phyloP scores from a whole-genome alignment of 2,888 invertebrate genomes.

The Rhabditoides inermis region DNA sequence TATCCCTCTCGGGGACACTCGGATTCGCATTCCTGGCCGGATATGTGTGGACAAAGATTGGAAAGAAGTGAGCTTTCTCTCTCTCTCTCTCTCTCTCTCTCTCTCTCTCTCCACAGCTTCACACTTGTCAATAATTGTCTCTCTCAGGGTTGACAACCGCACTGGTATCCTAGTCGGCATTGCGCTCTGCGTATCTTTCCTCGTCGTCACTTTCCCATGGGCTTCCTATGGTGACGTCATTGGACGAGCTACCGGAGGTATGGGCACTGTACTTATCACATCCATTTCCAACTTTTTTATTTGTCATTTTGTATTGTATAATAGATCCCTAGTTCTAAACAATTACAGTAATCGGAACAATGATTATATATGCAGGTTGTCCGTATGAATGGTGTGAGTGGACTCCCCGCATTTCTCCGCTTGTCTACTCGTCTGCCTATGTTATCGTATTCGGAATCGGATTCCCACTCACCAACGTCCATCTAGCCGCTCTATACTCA shows the following conservation, averaged over 20 bases:
- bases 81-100: not conserved
- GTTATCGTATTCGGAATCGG: conserved; percentile 15
- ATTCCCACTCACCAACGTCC: conserved; percentile 17
- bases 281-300: not conserved
- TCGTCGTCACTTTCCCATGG: conserved; percentile 11
- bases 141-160: conserved; percentile 14
- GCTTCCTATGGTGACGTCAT: conserved; percentile 7
- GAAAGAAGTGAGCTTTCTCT: conserved; percentile 8
- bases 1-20: conserved; percentile 8
- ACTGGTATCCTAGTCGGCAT: conserved; percentile 12
- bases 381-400: conserved; percentile 6
- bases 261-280: not conserved
- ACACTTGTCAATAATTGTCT: not conserved
- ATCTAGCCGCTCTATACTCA: conserved; percentile 11
- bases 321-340: no score
- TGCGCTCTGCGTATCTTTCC: conserved; percentile 11
- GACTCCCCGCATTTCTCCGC: conserved; percentile 9
- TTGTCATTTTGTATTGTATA: no score
- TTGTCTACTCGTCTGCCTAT: conserved; percentile 11
- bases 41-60: conserved; percentile 15
- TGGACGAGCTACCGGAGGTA: not conserved
- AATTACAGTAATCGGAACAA: no score
- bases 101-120: not conserved
- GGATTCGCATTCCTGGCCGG: conserved; percentile 14
- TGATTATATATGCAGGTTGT: no score